Percentiles rank a stretch among this genome's conserved stretches.
Evolutionary conservation across 2,797 vertebrate species (phyloP).

Genomic region (Dromococcyx pavoninus): DNA sequence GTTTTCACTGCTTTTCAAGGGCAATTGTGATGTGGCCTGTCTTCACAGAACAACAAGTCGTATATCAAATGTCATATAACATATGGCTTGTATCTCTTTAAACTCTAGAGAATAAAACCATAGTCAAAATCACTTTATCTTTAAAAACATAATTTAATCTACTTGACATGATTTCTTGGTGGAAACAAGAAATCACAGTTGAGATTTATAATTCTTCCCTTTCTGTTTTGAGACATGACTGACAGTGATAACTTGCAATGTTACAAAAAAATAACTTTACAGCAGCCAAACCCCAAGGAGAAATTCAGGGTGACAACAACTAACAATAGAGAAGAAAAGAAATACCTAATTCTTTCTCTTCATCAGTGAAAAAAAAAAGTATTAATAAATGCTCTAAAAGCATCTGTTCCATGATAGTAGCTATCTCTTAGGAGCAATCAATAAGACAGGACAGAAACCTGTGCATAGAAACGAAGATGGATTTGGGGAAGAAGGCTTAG

Average conservation of each 20-base stretch:
- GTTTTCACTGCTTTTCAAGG: background rate
- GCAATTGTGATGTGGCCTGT: background rate
- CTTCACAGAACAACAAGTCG: background rate
- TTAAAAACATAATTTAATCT: background rate
- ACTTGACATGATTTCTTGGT: background rate
- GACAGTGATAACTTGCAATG: background rate
- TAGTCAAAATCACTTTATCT: background rate
- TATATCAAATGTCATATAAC: background rate
- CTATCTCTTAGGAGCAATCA: background rate
- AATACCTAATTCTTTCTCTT: background rate
- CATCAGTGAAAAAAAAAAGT: background rate
- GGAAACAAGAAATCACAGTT: background rate
- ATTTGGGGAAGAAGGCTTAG: background rate
- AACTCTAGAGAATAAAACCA: background rate
- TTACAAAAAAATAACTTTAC: background rate
- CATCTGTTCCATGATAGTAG: background rate
- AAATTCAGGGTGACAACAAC: background rate
- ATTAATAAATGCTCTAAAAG: background rate
- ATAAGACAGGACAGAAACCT: background rate
- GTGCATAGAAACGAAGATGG: background rate
- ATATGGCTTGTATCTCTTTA: background rate
- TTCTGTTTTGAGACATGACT: background rate
- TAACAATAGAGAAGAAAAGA: background rate
- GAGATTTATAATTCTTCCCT: background rate
- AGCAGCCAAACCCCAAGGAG: background rate